Conservation (phyloP, 1,140 invertebrate genomes). For the Monomorium pharaonis region DNA sequence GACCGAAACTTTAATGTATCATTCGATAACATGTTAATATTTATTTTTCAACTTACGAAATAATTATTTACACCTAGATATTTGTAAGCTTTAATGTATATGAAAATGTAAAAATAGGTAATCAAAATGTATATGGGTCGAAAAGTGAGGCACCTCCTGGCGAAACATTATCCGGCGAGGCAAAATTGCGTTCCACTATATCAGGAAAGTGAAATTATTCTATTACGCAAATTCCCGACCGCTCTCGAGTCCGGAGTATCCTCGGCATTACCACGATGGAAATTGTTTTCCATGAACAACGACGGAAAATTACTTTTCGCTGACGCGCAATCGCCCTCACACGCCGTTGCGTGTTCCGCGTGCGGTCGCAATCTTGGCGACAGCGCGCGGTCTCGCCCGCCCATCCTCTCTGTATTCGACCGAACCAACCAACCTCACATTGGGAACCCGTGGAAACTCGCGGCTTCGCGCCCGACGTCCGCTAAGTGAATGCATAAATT, state of each 20-base stretch:
- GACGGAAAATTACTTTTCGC: constrained; percentile 41
- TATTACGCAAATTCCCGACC: constrained; percentile 48
- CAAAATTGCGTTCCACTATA: constrained; percentile 31
- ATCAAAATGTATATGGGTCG: background rate
- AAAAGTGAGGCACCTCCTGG: background rate
- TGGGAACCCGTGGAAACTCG: constrained; percentile 7
- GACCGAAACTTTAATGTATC: background rate
- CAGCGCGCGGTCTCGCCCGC: constrained; percentile 9
- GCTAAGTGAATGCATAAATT: constrained; percentile 78
- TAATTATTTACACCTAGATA: background rate
- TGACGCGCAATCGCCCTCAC: constrained; percentile 37
- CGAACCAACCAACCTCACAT: background rate
- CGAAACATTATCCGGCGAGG: background rate
- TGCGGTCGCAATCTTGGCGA: constrained; percentile 47
- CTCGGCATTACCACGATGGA: constrained; percentile 10
- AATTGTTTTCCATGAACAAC: constrained; percentile 52
- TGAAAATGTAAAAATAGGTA: background rate
- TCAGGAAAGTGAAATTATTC: constrained; percentile 54
- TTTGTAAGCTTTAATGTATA: background rate
- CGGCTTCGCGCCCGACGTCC: constrained; percentile 21
- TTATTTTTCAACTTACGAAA: too few species aligned
- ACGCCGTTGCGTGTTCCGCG: constrained; percentile 47
- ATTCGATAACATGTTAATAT: background rate
- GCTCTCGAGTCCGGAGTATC: background rate
- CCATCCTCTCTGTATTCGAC: background rate